These are phyloP conservation scores for Mormyrus iriodes DNA, from an alignment of 2,113 vertebrate species.

Conservation along the genomic window DNA sequence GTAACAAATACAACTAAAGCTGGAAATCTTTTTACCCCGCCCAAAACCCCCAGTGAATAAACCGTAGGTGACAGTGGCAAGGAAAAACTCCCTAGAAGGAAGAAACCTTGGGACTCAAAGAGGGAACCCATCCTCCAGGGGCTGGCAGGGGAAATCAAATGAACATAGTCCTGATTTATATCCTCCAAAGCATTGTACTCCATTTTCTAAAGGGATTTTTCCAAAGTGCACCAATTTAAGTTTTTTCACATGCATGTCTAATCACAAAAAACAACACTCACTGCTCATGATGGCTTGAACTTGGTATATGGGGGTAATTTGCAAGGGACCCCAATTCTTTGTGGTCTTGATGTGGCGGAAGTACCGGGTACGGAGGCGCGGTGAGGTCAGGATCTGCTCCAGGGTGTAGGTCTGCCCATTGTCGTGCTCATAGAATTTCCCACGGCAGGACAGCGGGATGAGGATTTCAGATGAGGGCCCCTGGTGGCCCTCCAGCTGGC, in stretches of 20 bases:
- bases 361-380: slow-evolving; percentile 24
- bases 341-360: slow-evolving; percentile 48
- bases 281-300: slow-evolving; percentile 74
- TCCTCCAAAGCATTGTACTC: background rate
- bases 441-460: slow-evolving; percentile 49
- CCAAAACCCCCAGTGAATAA: background rate
- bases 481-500: slow-evolving; percentile 39
- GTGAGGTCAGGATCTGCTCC: slow-evolving; percentile 57
- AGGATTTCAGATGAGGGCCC: slow-evolving; percentile 33
- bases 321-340: slow-evolving; percentile 30
- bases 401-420: slow-evolving; percentile 49
- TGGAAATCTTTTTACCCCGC: background rate
- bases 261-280: slow-evolving; percentile 51
- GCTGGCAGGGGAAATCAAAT: background rate
- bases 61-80: background rate
- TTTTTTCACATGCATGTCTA: background rate
- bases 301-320: slow-evolving; percentile 67
- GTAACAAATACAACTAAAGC: too few relatives aligned
- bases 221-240: background rate
- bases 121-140: background rate
- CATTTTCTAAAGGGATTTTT: background rate
- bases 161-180: background rate
- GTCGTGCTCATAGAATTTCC: slow-evolving; percentile 51
- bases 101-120: background rate
- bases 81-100: background rate